phyloP scores from a whole-genome alignment of 2,797 vertebrate species.

The Ambastaia sidthimunki region DNA sequence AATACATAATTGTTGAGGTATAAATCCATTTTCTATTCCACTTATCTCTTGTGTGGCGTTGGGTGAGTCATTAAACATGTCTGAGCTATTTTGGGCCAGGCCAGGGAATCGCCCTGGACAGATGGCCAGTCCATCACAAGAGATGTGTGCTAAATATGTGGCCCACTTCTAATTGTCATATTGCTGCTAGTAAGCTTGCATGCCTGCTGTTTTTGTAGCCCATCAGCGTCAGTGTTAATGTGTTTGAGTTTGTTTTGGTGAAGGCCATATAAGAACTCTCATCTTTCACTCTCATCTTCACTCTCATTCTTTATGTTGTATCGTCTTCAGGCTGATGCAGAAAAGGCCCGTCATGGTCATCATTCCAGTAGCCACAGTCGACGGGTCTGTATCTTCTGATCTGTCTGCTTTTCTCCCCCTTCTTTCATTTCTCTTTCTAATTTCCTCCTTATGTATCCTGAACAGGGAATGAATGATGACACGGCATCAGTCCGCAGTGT shows the following conservation, averaged over 20 bases:
- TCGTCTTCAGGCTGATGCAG: slow-evolving; percentile 88
- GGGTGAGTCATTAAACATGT: no score
- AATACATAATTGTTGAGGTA: not conserved
- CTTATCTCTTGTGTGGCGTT: no score
- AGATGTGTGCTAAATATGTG: not conserved
- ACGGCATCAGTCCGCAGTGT: slow-evolving; percentile 73
- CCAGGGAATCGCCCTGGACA: no score
- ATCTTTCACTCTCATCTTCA: not conserved
- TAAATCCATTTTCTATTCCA: no score
- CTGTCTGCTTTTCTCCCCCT: slow-evolving; percentile 53
- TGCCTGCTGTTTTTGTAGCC: not conserved
- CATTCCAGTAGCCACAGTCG: slow-evolving; percentile 80
- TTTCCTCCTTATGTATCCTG: slow-evolving; percentile 65
- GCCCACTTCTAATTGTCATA: not conserved
- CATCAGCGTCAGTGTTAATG: not conserved
- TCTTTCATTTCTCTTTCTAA: slow-evolving; percentile 55
- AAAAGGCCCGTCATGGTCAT: slow-evolving; percentile 87
- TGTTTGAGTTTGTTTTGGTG: slow-evolving; percentile 6
- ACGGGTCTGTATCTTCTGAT: slow-evolving; percentile 86
- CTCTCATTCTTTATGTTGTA: slow-evolving; percentile 2
- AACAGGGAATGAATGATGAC: slow-evolving; percentile 79
- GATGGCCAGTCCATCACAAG: no score
- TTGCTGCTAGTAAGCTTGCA: not conserved
- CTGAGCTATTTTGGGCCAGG: no score
- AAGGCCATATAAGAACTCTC: not conserved